Percentiles rank a stretch among this genome's conserved stretches.
phyloP scores from a whole-genome alignment of 1,140 invertebrate species.

The Danaus plexippus region DNA sequence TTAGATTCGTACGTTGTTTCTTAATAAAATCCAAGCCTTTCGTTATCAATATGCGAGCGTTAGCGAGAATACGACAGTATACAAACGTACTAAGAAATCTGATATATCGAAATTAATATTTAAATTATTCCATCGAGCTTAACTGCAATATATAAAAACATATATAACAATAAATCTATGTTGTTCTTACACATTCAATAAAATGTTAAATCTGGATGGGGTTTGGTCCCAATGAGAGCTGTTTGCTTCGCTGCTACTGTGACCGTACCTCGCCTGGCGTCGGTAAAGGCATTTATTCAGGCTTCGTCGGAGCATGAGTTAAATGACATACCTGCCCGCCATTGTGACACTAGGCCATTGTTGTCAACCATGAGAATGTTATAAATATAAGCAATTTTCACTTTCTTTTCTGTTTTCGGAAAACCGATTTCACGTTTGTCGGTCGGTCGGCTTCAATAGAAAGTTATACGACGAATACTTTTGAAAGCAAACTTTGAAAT shows the following conservation, averaged over 20 bases:
- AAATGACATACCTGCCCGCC: conserved; percentile 28
- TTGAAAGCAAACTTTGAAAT: not conserved
- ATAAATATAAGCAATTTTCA: conserved; percentile 16
- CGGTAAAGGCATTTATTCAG: conserved; percentile 24
- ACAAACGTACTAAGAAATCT: not conserved
- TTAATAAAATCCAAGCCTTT: conserved; percentile 23
- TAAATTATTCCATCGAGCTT: no score
- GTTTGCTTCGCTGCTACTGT: conserved; percentile 7
- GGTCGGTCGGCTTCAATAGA: no score
- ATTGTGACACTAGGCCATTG: conserved; percentile 38
- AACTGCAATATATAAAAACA: no score
- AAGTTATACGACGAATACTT: conserved; percentile 2
- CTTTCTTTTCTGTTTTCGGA: conserved; percentile 21
- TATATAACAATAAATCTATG: no score
- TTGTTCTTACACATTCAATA: no score
- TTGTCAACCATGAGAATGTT: conserved; percentile 16
- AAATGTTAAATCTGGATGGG: no score
- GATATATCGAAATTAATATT: not conserved
- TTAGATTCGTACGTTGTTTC: conserved; percentile 27
- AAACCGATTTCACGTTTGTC: no score
- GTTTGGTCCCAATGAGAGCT: no score
- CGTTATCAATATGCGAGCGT: conserved; percentile 9
- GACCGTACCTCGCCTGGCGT: conserved; percentile 11
- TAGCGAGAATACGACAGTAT: conserved; percentile 1
- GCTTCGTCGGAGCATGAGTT: conserved; percentile 24